phyloP scores from a whole-genome alignment of 2,113 vertebrate genomes.

The Pleuronectes platessa region DNA sequence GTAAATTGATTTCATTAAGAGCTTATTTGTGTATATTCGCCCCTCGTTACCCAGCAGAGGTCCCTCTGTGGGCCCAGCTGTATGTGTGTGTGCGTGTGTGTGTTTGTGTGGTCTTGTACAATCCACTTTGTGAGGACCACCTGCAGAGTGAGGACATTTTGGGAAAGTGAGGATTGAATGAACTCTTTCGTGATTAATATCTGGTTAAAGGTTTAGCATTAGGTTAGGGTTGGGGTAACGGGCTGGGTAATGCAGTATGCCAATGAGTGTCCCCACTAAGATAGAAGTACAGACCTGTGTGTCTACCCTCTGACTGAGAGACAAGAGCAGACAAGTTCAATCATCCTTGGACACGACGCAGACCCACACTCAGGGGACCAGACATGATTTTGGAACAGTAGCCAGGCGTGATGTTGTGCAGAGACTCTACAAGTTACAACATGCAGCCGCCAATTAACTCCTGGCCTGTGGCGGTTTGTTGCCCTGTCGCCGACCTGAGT shows the following conservation, averaged over 20 bases:
- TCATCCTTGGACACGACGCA: slow-evolving; percentile 56
- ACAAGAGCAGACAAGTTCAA: slow-evolving; percentile 79
- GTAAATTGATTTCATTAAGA: slow-evolving; percentile 2
- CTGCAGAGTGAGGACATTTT: too few species aligned
- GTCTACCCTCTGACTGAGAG: slow-evolving; percentile 57
- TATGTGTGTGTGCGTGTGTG: neutral
- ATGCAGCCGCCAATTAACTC: slow-evolving; percentile 70
- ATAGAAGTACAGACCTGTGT: neutral
- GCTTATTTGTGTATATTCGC: slow-evolving; percentile 7
- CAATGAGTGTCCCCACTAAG: too few species aligned
- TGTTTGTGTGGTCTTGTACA: neutral
- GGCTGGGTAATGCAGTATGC: too few species aligned
- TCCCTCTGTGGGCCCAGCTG: neutral
- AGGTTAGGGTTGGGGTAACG: too few species aligned
- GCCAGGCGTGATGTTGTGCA: slow-evolving; percentile 24
- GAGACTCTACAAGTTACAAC: slow-evolving; percentile 52
- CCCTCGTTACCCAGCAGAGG: too few species aligned
- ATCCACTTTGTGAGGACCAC: too few species aligned
- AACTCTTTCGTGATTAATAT: too few species aligned
- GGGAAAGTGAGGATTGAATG: too few species aligned
- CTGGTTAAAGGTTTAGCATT: too few species aligned
- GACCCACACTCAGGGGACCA: slow-evolving; percentile 58
- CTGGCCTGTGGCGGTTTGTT: slow-evolving; percentile 54
- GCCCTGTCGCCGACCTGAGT: neutral
- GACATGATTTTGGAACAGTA: slow-evolving; percentile 53